These are phyloP conservation scores for Pelvicachromis taeniatus DNA, from an alignment of 2,113 vertebrate species.

Conservation along the genomic window DNA sequence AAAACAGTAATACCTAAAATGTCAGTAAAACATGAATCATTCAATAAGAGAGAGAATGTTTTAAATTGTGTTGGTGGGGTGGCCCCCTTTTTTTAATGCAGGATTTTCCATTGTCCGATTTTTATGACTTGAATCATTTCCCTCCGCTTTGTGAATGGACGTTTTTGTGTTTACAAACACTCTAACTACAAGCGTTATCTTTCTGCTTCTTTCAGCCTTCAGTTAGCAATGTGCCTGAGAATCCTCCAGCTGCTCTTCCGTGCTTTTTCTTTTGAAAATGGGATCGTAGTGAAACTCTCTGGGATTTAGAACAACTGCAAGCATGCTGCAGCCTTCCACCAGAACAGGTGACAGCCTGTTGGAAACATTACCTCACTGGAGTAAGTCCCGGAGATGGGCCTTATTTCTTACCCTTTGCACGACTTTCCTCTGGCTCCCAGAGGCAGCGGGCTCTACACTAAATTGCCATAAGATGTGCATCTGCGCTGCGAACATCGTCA, in stretches of 20 bases:
- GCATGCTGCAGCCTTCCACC: slow-evolving; percentile 56
- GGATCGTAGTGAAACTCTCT: slow-evolving; percentile 27
- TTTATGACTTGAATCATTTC: background rate
- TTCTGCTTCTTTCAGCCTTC: slow-evolving; percentile 35
- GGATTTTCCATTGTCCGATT: background rate
- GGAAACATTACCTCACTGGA: slow-evolving; percentile 47
- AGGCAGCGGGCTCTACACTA: slow-evolving; percentile 47
- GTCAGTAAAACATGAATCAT: background rate
- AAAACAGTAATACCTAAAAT: background rate
- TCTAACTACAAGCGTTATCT: background rate
- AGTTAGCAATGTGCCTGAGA: slow-evolving; percentile 45
- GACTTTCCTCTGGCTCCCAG: slow-evolving; percentile 45
- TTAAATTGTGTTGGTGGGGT: background rate
- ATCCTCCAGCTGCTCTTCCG: slow-evolving; percentile 25
- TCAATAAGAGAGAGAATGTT: background rate
- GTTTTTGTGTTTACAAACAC: background rate
- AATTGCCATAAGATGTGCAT: slow-evolving; percentile 85
- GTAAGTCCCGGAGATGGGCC: slow-evolving; percentile 29
- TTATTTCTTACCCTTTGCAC: slow-evolving; percentile 49
- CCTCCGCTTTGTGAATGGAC: background rate
- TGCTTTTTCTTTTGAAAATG: slow-evolving; percentile 34
- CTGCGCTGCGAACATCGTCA: slow-evolving; percentile 95
- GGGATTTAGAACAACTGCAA: slow-evolving; percentile 44
- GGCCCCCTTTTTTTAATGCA: background rate
- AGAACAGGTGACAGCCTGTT: slow-evolving; percentile 34